These are phyloP conservation scores for Pteronura brasiliensis DNA, from an alignment of 2,113 vertebrate species.

Conservation along the genomic window DNA sequence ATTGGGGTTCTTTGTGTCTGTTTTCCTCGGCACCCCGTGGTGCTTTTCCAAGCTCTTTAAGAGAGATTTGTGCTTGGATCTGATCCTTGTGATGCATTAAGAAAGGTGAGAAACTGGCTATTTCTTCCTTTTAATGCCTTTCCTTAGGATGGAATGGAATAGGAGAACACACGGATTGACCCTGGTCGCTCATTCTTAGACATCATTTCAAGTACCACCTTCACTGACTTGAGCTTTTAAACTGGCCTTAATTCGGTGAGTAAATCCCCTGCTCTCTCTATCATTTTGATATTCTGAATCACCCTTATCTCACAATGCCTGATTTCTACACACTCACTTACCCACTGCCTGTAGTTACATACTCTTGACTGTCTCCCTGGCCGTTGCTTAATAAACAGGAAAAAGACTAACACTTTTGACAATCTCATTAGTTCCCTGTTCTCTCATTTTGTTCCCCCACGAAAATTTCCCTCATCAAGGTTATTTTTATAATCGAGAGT, in stretches of 20 bases:
- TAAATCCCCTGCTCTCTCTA: neutral
- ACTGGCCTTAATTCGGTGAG: neutral
- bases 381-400: neutral
- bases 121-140: neutral
- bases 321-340: neutral
- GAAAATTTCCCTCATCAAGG: neutral
- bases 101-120: neutral
- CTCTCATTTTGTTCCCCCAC: neutral
- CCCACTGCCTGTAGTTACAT: neutral
- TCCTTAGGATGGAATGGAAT: neutral
- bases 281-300: constrained; percentile 19
- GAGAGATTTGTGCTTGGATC: constrained; percentile 69
- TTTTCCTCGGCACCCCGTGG: neutral
- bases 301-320: neutral
- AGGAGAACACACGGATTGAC: neutral
- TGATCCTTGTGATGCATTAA: neutral
- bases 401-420: neutral
- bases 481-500: neutral
- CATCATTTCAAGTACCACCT: neutral
- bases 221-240: neutral
- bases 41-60: constrained; percentile 61
- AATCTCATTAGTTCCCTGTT: neutral
- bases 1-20: constrained; percentile 6
- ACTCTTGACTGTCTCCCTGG: neutral
- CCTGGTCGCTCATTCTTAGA: neutral